Evolutionary conservation across 2,797 vertebrate species (phyloP).

Genomic region (Dermochelys coriacea): DNA sequence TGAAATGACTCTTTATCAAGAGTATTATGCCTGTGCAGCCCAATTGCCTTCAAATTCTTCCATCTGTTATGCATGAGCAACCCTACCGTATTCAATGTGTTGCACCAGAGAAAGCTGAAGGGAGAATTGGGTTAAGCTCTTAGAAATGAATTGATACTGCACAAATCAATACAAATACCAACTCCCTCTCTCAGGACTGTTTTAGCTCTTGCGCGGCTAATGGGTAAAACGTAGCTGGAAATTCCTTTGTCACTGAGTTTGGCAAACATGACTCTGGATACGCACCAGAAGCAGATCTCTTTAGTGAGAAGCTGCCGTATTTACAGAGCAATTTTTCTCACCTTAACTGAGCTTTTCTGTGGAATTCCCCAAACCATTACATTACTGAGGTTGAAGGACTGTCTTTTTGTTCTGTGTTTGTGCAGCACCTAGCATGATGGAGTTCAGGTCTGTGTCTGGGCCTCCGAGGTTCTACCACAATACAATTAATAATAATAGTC

Average conservation of each 20-base stretch:
- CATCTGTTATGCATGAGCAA: background rate
- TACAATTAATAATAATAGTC: background rate
- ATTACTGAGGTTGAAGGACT: background rate
- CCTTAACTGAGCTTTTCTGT: too few species aligned
- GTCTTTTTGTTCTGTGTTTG: background rate
- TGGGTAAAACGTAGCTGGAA: background rate
- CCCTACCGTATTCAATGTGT: background rate
- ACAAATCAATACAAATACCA: background rate
- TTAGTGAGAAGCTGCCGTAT: background rate
- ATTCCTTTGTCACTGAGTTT: background rate
- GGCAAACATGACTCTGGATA: background rate
- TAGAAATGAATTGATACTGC: background rate
- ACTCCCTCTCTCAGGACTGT: background rate
- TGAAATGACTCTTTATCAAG: background rate
- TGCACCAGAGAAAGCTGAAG: background rate
- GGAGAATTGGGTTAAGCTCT: background rate
- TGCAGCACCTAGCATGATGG: too few species aligned
- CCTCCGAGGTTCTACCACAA: background rate
- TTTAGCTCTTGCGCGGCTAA: background rate
- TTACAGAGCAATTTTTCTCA: background rate
- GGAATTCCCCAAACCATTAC: background rate
- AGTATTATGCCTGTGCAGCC: background rate
- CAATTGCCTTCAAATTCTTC: background rate
- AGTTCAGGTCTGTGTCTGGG: background rate
- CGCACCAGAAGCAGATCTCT: background rate